These are phyloP conservation scores for Pachydiplax longipennis DNA, from an alignment of 2,888 invertebrate species.

Conservation along the genomic window DNA sequence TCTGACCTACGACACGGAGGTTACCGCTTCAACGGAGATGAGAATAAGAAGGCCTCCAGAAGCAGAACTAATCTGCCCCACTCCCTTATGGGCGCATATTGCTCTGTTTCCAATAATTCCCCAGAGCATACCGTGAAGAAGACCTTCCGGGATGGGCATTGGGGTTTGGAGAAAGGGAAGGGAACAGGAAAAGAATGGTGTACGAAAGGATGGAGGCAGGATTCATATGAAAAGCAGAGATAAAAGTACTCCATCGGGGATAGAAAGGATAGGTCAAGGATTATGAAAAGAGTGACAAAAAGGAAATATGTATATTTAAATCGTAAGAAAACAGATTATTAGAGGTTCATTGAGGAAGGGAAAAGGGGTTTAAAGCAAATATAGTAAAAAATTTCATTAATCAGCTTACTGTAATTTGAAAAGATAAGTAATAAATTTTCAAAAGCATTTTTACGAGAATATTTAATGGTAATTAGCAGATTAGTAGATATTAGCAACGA, in stretches of 20 bases:
- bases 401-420: no score
- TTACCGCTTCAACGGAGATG: neutral
- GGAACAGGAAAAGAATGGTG: neutral
- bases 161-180: neutral
- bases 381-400: no score
- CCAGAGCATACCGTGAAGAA: neutral
- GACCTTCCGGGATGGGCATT: neutral
- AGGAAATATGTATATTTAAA: no score
- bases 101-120: neutral
- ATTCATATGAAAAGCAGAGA: neutral
- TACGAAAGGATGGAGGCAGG: neutral
- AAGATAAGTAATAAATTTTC: no score
- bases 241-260: neutral
- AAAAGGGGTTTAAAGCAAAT: no score
- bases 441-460: no score
- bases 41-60: neutral
- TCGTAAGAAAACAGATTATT: no score
- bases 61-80: neutral
- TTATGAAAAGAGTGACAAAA: neutral
- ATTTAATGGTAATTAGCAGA: no score
- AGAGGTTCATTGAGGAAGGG: no score
- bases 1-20: constrained; percentile 23
- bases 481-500: no score
- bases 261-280: neutral
- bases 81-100: neutral